These are phyloP conservation scores for Cosmia pyralina DNA, from an alignment of 2,888 invertebrate species.

Conservation along the genomic window DNA sequence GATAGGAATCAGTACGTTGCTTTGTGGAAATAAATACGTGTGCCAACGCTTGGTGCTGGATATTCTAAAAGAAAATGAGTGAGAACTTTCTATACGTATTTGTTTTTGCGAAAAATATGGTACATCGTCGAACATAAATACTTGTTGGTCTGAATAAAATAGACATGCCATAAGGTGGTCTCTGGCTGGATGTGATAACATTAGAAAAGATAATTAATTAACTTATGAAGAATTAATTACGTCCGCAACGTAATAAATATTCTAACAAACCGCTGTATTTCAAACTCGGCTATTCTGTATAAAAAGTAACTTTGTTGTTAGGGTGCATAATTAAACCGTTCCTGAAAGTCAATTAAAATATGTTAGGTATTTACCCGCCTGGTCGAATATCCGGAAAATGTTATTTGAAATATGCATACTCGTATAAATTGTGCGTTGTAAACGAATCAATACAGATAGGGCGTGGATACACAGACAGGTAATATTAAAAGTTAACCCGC, in stretches of 20 bases:
- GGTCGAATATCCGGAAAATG: constrained; percentile 17
- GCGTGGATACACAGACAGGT: constrained; percentile 21
- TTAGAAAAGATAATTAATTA: constrained; percentile 14
- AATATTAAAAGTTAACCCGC: constrained; percentile 36
- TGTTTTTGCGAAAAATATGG: constrained; percentile 4
- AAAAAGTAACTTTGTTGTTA: constrained; percentile 30
- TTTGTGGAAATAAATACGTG: constrained; percentile 25
- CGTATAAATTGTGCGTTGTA: constrained; percentile 6
- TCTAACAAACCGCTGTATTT: constrained; percentile 10
- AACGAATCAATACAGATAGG: constrained; percentile 42
- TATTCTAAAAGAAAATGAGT: not conserved
- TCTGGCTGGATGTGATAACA: constrained; percentile 11
- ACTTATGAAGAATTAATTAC: constrained; percentile 27
- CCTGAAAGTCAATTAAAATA: constrained; percentile 39
- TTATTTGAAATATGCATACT: constrained; percentile 36
- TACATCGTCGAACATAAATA: not conserved
- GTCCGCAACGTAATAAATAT: constrained; percentile 23
- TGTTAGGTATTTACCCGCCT: constrained; percentile 22
- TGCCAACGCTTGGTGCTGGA: not conserved
- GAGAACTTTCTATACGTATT: not conserved
- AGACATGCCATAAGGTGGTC: not conserved
- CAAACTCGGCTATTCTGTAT: constrained; percentile 20
- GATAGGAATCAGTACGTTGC: constrained; percentile 39
- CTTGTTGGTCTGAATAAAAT: constrained; percentile 7
- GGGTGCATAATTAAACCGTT: constrained; percentile 45